Conservation (phyloP, 1,140 invertebrate species). For the Halesus radiatus region DNA sequence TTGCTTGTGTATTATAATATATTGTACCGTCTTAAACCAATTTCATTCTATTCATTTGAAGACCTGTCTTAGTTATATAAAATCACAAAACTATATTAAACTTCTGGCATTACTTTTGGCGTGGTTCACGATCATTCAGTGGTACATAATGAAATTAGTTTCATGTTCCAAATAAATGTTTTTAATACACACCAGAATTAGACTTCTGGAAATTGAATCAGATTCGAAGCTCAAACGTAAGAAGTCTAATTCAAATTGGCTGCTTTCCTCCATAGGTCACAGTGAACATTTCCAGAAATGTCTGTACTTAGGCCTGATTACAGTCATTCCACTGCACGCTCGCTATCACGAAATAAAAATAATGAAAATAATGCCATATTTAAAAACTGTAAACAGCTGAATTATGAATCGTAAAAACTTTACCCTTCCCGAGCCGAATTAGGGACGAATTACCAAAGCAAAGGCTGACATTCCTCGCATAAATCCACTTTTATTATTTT, state of each 20-base stretch:
- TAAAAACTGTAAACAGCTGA: conserved; percentile 26
- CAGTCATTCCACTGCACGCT: conserved; percentile 16
- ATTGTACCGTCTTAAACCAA: too few relatives aligned
- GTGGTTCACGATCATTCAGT: too few relatives aligned
- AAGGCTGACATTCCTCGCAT: background rate
- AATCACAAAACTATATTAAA: too few relatives aligned
- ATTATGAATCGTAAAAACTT: conserved; percentile 23
- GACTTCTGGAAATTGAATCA: background rate
- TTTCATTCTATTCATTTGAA: too few relatives aligned
- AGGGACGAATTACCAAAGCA: background rate
- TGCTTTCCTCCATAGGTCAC: conserved; percentile 21
- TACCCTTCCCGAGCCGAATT: background rate
- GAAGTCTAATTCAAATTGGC: conserved; percentile 20
- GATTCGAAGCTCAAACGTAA: background rate
- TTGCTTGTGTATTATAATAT: too few relatives aligned
- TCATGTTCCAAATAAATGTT: too few relatives aligned
- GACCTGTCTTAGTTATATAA: too few relatives aligned
- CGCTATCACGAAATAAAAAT: conserved; percentile 3
- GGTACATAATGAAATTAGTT: too few relatives aligned
- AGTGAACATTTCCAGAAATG: conserved; percentile 25
- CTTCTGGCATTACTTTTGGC: too few relatives aligned
- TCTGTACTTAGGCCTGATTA: conserved; percentile 15
- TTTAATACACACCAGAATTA: too few relatives aligned
- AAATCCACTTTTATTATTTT: background rate
- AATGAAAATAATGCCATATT: conserved; percentile 1